Base-by-base conservation (phyloP, 2,113 vertebrate species). In the Salvelinus namaycush region DNA sequence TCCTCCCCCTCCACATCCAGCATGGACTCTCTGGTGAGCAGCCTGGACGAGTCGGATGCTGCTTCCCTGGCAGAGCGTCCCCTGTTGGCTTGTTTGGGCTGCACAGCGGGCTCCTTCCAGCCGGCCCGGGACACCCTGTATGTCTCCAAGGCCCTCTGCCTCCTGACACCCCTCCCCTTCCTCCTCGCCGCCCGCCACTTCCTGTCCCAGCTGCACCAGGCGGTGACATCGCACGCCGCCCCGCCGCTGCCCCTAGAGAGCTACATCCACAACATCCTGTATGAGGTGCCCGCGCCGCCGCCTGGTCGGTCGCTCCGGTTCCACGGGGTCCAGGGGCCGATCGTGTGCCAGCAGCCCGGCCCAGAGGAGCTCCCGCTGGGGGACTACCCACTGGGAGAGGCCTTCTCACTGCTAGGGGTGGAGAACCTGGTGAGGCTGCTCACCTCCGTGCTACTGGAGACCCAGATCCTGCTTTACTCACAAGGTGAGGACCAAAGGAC, bases 221-320 rank as follows among this genome's bases (percentile, higher is more conserved):
- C 97, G 0, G 98, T 98, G 12, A 92, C 92, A 0, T 96, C 96
- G 0, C 93, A 92, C 76, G 94, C 95, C 67, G 96, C 98, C 0
- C 97, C 98, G 0, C 97, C 98, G 0, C 91, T 99, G 24, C 97
- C 98, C 0, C 89, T 99, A 68, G 98, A 99, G 83, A 99, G 98
- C 91, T 99, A 99, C 84, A 94, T 99, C 86, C 95, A 99, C 84
- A 99, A 99, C 75, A 93, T 99, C 81, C 95, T 99, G 66, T 99
- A 97, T 0, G 98, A 99, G 89, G 98, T 99, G 57, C 98, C 97
- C 0, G 90, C 99, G 70, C 98, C 97, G 0, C 95, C 98, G 0
- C 96, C 97, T 0, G 98, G 98, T 2, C 93, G 97, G 76, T 99
- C 98, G 0, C 92, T 99, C 59, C 96, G 96, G 83, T 99, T 99